Evolutionary conservation across 1,140 invertebrate genomes (phyloP).

Genomic region (Vanessa atalanta): DNA sequence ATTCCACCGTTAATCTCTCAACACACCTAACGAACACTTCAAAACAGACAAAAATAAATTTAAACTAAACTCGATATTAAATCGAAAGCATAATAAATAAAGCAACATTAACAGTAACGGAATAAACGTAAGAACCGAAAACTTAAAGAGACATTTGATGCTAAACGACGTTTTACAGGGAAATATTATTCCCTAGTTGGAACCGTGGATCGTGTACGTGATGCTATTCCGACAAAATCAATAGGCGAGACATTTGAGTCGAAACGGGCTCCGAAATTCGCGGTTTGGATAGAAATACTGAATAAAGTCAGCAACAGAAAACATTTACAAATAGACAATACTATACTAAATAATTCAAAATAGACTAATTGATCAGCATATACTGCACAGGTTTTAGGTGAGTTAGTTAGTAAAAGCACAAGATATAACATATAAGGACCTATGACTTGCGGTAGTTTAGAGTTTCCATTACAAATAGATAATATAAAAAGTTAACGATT

Average conservation of each 20-base stretch:
- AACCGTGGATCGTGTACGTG: conserved; percentile 45
- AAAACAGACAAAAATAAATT: not conserved
- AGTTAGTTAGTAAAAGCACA: too few relatives aligned
- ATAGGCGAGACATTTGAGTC: conserved; percentile 51
- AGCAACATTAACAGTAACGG: not conserved
- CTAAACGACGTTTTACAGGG: conserved; percentile 40
- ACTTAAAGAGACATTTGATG: conserved; percentile 43
- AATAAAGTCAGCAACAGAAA: not conserved
- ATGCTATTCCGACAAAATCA: conserved; percentile 59
- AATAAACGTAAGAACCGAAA: not conserved
- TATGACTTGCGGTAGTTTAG: too few relatives aligned
- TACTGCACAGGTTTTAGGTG: too few relatives aligned
- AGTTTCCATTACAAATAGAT: too few relatives aligned
- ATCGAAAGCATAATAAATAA: conserved; percentile 11
- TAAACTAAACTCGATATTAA: not conserved
- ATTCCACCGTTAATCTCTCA: too few relatives aligned
- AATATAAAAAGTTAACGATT: too few relatives aligned
- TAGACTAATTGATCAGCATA: too few relatives aligned
- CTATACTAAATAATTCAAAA: too few relatives aligned
- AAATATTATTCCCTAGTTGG: conserved; percentile 49
- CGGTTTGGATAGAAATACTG: conserved; percentile 16
- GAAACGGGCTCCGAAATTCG: conserved; percentile 34
- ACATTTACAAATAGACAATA: not conserved
- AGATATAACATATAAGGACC: too few relatives aligned
- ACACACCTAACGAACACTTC: too few relatives aligned